Evolutionary conservation across 2,888 invertebrate species (phyloP), one percentile per base, ranked within the genome.

Genomic region (Nomada fucata): DNA sequence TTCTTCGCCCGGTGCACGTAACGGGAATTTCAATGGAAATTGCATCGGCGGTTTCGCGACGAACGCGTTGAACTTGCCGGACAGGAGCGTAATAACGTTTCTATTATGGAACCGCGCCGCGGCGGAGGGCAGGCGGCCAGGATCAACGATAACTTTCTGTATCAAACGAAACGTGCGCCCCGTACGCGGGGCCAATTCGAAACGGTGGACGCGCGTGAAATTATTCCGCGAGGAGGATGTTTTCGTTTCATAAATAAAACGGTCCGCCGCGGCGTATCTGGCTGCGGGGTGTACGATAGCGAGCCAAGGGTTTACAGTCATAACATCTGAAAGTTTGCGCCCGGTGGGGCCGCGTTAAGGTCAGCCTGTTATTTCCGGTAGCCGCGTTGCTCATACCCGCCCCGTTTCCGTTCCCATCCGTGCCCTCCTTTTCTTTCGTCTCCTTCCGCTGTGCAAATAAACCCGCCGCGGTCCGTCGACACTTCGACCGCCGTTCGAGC

Each of bases 231-330:
- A n/a, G 63, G 77, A 73, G n/a, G n/a, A 78, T 85, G 71, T 74
- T 86, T 74, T 84, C 76, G 67, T 84, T 86, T 85, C 78, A 80
- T 76, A 84, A 80, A 86, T 86, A 86, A 86, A 86, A 85, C 68
- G 55, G 26, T 23, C 50, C 50, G 47, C 23, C 65, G 50, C 55
- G 50, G 36, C 20, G 78, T 61, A 73, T 61, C 82, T 47, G 72
- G 53, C 76, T 67, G 82, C 61, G n/a, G 44, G 36, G n/a, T 15
- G 44, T 59, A 59, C 72, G 86, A 85, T 83, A 76, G 76, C 65
- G 52, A 23, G 57, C 57, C 71, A 36, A 36, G 71, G 79, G 85
- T 87, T 87, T 87, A 82, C 87, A 85, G 81, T 87, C 81, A 85
- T 81, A 87, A 87, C 85, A 85, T 67, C 81, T 74, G 85, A 83